A percentile compares a stretch with the other conserved stretches of the same genome.
These are phyloP conservation scores for Ischnura elegans DNA, from an alignment of 2,888 invertebrate species.

Conservation along the genomic window DNA sequence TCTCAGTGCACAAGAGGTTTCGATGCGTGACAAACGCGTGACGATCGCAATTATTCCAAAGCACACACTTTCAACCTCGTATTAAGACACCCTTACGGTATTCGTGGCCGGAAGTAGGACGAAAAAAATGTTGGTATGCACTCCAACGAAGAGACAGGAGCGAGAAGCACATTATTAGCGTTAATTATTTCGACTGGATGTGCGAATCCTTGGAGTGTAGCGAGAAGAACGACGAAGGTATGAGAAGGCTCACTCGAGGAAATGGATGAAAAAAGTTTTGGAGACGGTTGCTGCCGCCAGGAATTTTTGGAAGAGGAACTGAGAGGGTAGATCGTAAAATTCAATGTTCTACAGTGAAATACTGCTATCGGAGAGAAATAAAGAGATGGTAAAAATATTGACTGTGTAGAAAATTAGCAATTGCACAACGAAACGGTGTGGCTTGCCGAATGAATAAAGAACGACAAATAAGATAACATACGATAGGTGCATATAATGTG, in stretches of 20 bases:
- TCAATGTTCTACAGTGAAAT: too few relatives aligned
- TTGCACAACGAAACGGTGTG: too few relatives aligned
- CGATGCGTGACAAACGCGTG: background rate
- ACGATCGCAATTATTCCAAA: background rate
- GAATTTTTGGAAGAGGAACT: too few relatives aligned
- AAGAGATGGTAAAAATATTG: too few relatives aligned
- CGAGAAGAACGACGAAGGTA: background rate
- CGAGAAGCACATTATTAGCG: background rate
- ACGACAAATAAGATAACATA: too few relatives aligned
- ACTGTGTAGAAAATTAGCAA: too few relatives aligned
- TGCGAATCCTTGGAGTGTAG: background rate
- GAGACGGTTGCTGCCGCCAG: constrained; percentile 22
- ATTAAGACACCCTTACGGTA: background rate
- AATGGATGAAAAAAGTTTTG: background rate
- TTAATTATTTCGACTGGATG: background rate
- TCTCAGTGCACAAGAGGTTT: background rate
- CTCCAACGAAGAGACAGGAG: background rate
- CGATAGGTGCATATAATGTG: too few relatives aligned
- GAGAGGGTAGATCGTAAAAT: too few relatives aligned
- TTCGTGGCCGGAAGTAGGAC: background rate
- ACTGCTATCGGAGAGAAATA: too few relatives aligned
- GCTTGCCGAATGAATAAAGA: too few relatives aligned
- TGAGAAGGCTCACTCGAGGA: background rate
- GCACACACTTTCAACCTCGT: background rate
- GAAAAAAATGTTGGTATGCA: background rate